phyloP scores from a whole-genome alignment of 2,797 vertebrate genomes.

The Leucoraja ocellata region DNA sequence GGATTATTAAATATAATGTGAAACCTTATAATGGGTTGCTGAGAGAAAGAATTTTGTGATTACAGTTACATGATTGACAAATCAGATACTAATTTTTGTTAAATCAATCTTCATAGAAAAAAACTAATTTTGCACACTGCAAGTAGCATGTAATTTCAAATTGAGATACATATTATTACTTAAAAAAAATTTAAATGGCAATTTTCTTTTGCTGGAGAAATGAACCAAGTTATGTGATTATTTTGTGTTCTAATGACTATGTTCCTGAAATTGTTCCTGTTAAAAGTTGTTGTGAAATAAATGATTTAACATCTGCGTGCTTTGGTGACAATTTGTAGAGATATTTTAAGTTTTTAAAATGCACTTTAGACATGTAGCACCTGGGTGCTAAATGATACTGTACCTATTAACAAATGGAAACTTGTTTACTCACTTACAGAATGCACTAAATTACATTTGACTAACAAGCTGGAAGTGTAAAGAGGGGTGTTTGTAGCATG shows the following conservation, averaged over 20 bases:
- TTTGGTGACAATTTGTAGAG: neutral
- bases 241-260: neutral
- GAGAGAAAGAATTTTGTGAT: neutral
- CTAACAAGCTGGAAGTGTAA: neutral
- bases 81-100: neutral
- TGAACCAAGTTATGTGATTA: neutral
- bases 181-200: neutral
- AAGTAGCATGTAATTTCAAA: neutral
- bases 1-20: neutral
- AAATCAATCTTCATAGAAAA: neutral
- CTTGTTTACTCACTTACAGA: neutral
- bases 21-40: neutral
- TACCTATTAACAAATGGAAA: neutral
- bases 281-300: constrained; percentile 18
- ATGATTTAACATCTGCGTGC: neutral
- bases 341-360: neutral
- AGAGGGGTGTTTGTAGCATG: too few relatives aligned
- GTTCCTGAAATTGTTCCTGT: neutral
- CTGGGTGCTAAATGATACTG: neutral
- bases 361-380: neutral
- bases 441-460: neutral
- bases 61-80: constrained; percentile 5
- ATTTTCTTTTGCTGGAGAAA: neutral
- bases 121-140: neutral
- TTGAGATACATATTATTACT: neutral